These are phyloP conservation scores for Choristoneura rosaceana DNA, from an alignment of 2,888 invertebrate genomes.

Conservation along the genomic window DNA sequence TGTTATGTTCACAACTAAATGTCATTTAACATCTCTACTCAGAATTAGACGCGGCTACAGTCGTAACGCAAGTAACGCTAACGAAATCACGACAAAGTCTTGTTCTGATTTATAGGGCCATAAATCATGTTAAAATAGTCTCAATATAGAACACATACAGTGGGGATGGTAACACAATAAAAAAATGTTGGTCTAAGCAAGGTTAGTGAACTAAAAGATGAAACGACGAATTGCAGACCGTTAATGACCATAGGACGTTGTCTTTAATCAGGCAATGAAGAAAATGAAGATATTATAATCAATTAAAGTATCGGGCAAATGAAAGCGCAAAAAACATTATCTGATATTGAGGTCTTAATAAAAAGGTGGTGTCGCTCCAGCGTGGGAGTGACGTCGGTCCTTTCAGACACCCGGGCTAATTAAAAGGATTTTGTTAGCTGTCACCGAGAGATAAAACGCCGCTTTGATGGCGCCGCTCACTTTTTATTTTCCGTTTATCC, in stretches of 20 bases:
- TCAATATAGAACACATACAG: slow-evolving; percentile 21
- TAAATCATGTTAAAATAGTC: slow-evolving; percentile 33
- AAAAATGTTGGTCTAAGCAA: slow-evolving; percentile 3
- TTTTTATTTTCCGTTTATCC: slow-evolving; percentile 40
- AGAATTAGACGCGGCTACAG: slow-evolving; percentile 31
- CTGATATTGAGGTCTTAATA: slow-evolving; percentile 45
- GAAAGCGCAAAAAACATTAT: slow-evolving; percentile 33
- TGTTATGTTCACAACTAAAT: slow-evolving; percentile 35
- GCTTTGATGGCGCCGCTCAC: slow-evolving; percentile 71
- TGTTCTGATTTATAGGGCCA: slow-evolving; percentile 20
- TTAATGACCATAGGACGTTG: slow-evolving; percentile 16
- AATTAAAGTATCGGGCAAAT: slow-evolving; percentile 36
- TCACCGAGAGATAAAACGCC: slow-evolving; percentile 76
- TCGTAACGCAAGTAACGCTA: slow-evolving; percentile 24
- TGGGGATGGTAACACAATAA: slow-evolving; percentile 15
- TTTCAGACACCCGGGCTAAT: slow-evolving; percentile 69
- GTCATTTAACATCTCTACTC: slow-evolving; percentile 39
- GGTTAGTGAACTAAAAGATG: neutral
- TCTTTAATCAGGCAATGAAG: slow-evolving; percentile 10
- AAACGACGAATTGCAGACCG: neutral
- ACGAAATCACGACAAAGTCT: slow-evolving; percentile 30
- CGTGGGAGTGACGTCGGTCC: slow-evolving; percentile 62
- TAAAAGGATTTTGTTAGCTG: slow-evolving; percentile 85
- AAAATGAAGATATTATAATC: slow-evolving; percentile 33
- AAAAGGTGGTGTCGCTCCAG: slow-evolving; percentile 47